Evolutionary conservation across 2,888 invertebrate species (phyloP).

Genomic region (Sacculina carcini): DNA sequence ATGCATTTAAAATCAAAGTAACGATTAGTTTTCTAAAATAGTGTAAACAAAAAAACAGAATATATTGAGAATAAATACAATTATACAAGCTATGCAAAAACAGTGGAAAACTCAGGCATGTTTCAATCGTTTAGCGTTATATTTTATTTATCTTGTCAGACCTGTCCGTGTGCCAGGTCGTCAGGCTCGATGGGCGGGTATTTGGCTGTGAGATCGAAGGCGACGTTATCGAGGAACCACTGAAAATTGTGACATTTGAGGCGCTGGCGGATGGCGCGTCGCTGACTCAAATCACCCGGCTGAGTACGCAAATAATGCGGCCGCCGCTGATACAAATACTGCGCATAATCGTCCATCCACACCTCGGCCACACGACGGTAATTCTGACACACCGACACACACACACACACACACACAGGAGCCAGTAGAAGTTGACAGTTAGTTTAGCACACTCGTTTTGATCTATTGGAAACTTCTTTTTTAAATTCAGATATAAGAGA

Average conservation of each 20-base stretch:
- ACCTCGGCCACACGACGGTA: constrained; percentile 79
- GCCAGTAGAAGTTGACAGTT: too few relatives aligned
- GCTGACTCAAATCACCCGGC: constrained; percentile 51
- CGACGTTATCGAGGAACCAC: constrained; percentile 81
- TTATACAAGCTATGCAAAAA: too few relatives aligned
- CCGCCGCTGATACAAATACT: constrained; percentile 49
- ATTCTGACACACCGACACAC: constrained; percentile 30
- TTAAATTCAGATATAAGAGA: too few relatives aligned
- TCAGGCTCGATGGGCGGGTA: constrained; percentile 71
- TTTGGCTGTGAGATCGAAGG: constrained; percentile 57
- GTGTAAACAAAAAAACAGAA: too few relatives aligned
- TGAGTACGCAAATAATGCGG: constrained; percentile 47
- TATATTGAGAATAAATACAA: too few relatives aligned
- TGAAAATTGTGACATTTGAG: constrained; percentile 70
- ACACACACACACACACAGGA: too few relatives aligned
- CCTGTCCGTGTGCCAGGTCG: constrained; percentile 51
- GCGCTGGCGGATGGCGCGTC: constrained; percentile 40
- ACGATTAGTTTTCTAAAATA: too few relatives aligned
- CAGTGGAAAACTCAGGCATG: too few relatives aligned
- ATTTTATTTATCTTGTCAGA: constrained; percentile 22
- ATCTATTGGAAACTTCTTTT: too few relatives aligned
- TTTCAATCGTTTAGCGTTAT: too few relatives aligned
- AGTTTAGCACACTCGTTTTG: too few relatives aligned
- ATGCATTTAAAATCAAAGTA: too few relatives aligned
- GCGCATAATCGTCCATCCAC: constrained; percentile 95